These are phyloP conservation scores for Plebejus argus DNA, from an alignment of 2,888 invertebrate species.

Conservation along the genomic window DNA sequence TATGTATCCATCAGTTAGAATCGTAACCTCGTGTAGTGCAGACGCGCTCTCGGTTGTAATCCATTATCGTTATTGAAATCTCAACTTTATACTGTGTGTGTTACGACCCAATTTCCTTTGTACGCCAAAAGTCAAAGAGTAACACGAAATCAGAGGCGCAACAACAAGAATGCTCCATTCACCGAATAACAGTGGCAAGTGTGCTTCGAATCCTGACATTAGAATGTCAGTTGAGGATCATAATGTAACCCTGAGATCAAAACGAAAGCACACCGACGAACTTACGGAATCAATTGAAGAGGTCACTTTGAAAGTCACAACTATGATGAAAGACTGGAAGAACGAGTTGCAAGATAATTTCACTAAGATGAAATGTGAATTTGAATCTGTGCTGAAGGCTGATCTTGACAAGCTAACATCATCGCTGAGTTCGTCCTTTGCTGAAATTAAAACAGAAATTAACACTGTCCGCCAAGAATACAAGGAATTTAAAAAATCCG, in stretches of 20 bases:
- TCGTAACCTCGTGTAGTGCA: neutral
- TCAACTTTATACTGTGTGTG: neutral
- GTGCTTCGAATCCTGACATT: neutral
- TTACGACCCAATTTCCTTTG: neutral
- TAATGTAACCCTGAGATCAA: neutral
- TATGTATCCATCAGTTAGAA: no score
- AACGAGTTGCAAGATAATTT: neutral
- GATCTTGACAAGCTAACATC: neutral
- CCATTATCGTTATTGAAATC: neutral
- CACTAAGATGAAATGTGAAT: neutral
- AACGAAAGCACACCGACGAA: neutral
- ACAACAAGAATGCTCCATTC: neutral
- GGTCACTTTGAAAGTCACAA: neutral
- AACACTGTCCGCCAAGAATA: neutral
- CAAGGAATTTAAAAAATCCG: neutral
- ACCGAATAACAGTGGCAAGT: neutral
- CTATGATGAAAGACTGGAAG: neutral
- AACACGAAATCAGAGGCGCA: neutral
- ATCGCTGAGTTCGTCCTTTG: conserved; percentile 2
- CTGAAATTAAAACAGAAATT: neutral
- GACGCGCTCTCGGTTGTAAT: neutral
- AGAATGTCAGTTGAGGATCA: neutral
- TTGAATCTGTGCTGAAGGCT: neutral
- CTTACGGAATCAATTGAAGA: neutral
- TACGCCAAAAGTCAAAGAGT: neutral